Evolutionary conservation across 2,888 invertebrate species (phyloP), one percentile per base, ranked within the genome.

Genomic region (Strigamia maritima): DNA sequence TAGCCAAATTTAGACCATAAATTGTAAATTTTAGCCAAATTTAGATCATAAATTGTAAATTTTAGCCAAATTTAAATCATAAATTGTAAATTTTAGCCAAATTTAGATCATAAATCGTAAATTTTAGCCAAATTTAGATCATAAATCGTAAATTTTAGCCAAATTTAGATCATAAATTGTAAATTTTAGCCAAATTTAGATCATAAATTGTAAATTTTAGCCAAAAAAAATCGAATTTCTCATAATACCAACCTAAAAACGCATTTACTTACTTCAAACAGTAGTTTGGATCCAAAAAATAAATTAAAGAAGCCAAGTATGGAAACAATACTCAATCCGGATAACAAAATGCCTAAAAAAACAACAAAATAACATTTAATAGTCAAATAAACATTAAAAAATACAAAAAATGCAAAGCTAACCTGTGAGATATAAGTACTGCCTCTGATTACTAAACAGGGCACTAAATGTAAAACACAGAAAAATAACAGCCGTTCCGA

Each of bases 401-500:
- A 44, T 14, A 44, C 16, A 35, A 7, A 4, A 44, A 44, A 14
- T 44, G 2, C 16, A 44, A 14, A 10, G 19, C 22, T 24, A 60
- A 77, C 77, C 77, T 60, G 54, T 26, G 16, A 77, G 28, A 28
- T 77, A 77, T 19, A 77, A 28, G 22, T 7, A 77, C 26, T 40
- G 26, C 35, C 77, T 49, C 19, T 77, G 54, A 24, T 28, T 49
- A 19, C 49, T 54, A 19, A 77, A 60, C 85, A 98, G 89, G 3
- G 98, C 92, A 78, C 95, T 92, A 83, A 96, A 86, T 24, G 95
- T 93, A 88, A 98, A 96, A 83, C 95, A 95, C 19, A 93, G 91
- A 87, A 98, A 98, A 79, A 98, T 92, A 75, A 97, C 87, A 44
- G 93, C 90, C 0, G 97, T 95, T 82, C 89, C 93, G 82, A 95